Base-by-base conservation (phyloP, 2,888 invertebrate species). In the Heterodera filipjevi region DNA sequence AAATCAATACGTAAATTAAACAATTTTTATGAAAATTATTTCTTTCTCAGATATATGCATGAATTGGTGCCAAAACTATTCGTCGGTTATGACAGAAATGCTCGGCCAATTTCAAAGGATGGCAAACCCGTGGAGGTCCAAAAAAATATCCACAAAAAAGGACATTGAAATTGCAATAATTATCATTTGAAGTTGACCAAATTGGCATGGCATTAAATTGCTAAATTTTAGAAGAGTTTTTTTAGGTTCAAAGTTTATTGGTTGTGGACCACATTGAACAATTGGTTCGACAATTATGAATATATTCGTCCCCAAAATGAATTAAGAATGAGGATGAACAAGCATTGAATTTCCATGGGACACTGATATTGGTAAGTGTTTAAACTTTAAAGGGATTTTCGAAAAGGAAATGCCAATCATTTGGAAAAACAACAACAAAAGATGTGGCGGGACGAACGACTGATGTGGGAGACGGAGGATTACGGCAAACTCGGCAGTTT, bases 231-330 rank as follows among this genome's bases (percentile, higher is more conserved):
- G 64, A n/a, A n/a, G 64, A 8, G 6, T 33, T 73, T 59, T n/a
- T 39, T 73, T 14, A 75, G 75, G 35, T 79, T 27, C 44, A 64
- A 44, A 68, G 68, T 53, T 77, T 77, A 16, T 59, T 79, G 53
- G 35, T 79, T 16, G 76, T 79, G 59, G 79, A 79, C 72, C 79
- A 79, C 64, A 79, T 79, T 70, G 79, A 79, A 35, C 70, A 78
- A 64, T 53, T 79, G 66, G 79, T 79, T 0, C 5, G 46, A 35
- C 30, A 77, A 74, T 30, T 16, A 49, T n/a, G n/a, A n/a, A n/a
- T n/a, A n/a, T n/a, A 39, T 44, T 30, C 8, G 44, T 2, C 12
- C 10, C 39, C 12, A 39, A 39, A 39, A 2, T 0, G 6, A 39
- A 39, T 79, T 79, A 19, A 79, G 79, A 68, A 79, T 78, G 79